Conservation (phyloP, 2,797 vertebrate species). For the Cryptoprocta ferox region DNA sequence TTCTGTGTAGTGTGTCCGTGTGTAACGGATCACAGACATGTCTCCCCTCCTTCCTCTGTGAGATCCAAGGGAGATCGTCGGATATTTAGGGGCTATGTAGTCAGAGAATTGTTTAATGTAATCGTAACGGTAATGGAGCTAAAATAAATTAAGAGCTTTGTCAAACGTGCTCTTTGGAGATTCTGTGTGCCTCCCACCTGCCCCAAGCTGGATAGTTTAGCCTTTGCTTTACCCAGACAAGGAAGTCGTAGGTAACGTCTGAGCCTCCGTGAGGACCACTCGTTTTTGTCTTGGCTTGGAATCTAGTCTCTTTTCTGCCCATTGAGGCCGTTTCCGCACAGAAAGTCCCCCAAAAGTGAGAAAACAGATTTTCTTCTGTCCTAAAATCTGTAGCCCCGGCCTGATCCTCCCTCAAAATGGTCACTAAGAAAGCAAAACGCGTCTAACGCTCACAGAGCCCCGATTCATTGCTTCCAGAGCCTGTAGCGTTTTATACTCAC, state of each 20-base stretch:
- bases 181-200: accelerated
- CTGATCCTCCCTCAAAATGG: conserved; percentile 58
- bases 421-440: conserved; percentile 52
- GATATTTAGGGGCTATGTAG: not conserved
- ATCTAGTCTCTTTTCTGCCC: not conserved
- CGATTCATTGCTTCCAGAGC: conserved; percentile 80
- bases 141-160: not conserved
- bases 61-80: not conserved
- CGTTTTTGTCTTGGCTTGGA: not conserved
- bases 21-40: not conserved
- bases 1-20: not conserved
- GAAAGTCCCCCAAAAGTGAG: not conserved
- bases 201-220: not conserved
- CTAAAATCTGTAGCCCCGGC: conserved; percentile 9
- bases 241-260: not conserved
- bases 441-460: not conserved
- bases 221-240: not conserved
- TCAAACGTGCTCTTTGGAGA: not conserved
- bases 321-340: not conserved
- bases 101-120: not conserved
- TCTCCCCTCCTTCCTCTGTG: not conserved
- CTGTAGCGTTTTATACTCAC: conserved; percentile 80
- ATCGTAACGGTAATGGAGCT: not conserved
- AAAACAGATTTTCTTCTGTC: conserved; percentile 39
- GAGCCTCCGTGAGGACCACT: not conserved